phyloP scores from a whole-genome alignment of 2,888 invertebrate genomes.

The Coleophora flavipennella region DNA sequence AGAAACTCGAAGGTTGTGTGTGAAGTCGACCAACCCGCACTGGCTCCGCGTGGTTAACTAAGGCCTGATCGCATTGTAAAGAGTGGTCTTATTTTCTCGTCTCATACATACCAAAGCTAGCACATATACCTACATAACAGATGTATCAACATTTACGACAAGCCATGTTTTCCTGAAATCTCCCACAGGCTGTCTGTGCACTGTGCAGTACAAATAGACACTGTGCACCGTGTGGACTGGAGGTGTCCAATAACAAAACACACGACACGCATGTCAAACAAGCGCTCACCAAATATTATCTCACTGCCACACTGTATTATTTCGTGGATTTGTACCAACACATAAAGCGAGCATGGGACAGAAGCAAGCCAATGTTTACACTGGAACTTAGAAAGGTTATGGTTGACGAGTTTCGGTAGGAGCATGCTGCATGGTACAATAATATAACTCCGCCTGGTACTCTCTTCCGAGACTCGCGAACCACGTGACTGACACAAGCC shows the following conservation, averaged over 20 bases:
- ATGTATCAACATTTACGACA: conserved; percentile 37
- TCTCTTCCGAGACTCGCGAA: too few species aligned
- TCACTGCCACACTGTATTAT: conserved; percentile 54
- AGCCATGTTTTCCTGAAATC: conserved; percentile 42
- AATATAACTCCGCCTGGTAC: too few species aligned
- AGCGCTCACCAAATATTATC: conserved; percentile 62
- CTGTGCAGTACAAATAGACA: conserved; percentile 55
- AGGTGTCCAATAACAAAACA: conserved; percentile 67
- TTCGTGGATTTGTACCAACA: conserved; percentile 59
- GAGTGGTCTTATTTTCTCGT: conserved; percentile 12
- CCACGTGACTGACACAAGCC: too few species aligned
- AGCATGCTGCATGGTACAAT: too few species aligned
- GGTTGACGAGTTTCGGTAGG: conserved; percentile 22
- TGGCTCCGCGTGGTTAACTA: too few species aligned
- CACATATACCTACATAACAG: conserved; percentile 17
- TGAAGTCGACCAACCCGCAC: too few species aligned
- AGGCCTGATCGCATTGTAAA: too few species aligned
- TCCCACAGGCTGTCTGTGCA: conserved; percentile 43
- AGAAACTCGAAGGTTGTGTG: too few species aligned
- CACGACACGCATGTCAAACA: conserved; percentile 67
- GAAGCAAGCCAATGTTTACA: conserved; percentile 49
- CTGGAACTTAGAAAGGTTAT: conserved; percentile 45
- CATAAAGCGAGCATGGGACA: conserved; percentile 35
- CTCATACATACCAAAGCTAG: too few species aligned
- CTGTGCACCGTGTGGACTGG: conserved; percentile 50